Base-by-base conservation (phyloP, 2,113 vertebrate genomes). In the Herpetotheres cachinnans region DNA sequence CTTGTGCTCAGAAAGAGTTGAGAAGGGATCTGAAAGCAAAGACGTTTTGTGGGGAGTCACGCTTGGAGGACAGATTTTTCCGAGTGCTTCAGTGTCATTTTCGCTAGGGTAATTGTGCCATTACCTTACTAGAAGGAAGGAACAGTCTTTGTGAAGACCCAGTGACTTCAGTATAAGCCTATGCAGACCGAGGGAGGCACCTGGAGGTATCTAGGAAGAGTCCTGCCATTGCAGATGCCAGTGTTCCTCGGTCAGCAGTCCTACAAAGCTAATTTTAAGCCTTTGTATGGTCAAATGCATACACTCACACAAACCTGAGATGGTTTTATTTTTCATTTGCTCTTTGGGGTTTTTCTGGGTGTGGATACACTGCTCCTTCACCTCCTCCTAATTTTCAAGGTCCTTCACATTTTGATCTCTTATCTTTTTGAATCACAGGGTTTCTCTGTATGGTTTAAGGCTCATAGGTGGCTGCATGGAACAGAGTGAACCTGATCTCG, bases 281-380 rank as follows among this genome's bases (percentile, higher is more conserved):
- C 42, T 49, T 44, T 54, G 21, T 22, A 0, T 5, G 32, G 7
- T 54, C 70, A 50, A 18, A 74, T 32, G 26, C 61, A 24, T 2
- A 2, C 21, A 5, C 5, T 11, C 7, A 18, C 30, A 58, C 21
- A 47, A 49, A 65, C 14, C 61, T 29, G 29, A 34, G 20, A 5
- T 27, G 24, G 2, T 47, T 86, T 69, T 29, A 5, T 26, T 62
- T 70, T 30, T 34, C 30, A 3, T 46, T 86, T 76, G 25, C 18
- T 42, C 3, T 19, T 32, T 7, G 2, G 1, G 0, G 0, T 0
- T 5, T n/a, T 67, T 56, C 47, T 63, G 50, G 38, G 9, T 2
- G 7, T 20, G 34, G 25, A 36, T 17, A 42, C 17, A 9, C 6
- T 76, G 12, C 34, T 90, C 22, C 47, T 72, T 54, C 70, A 67